Base-by-base conservation (phyloP, 2,888 invertebrate species). In the Thymelicus lineola region DNA sequence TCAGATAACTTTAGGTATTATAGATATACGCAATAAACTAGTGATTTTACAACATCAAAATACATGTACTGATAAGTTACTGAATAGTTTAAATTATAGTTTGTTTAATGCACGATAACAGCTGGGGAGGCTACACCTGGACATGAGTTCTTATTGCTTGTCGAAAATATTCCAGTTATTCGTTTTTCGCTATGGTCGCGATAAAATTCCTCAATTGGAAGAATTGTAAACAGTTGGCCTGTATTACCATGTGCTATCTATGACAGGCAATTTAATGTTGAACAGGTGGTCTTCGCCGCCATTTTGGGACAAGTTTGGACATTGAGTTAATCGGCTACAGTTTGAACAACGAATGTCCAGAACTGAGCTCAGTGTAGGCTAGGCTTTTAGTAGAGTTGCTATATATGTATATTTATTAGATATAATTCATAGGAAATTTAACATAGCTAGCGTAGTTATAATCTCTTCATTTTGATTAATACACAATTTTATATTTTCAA, bases 111-210 rank as follows among this genome's bases (percentile, higher is more conserved):
- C 58, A 42, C 50, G 50, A 42, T 63, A 69, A 63, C 69, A 69
- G 63, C 71, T 75, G 73, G 71, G 66, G 20, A 63, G 50, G 57
- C 71, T 71, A 78, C 78, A 77, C 76, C 78, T 77, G 77, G 75
- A 66, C 57, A 35, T 38, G 55, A 69, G 48, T 70, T 68, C 71
- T 72, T 71, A 64, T 73, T 72, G 66, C 73, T 68, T 75, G 75
- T 77, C 77, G 73, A 78, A 77, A 75, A 74, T 75, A 73, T 75
- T 74, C 70, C 62, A 72, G 71, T 74, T 67, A 72, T 74, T 73
- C 72, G 72, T 74, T 70, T 76, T 78, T 75, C 77, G 70, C 65
- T 62, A 73, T 70, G 69, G 73, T 69, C 70, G 71, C 74, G 74
- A 77, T 76, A 77, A 75, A 76, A 73, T 75, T 73, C 72, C 66